Conservation (phyloP, 2,797 vertebrate species). For the Melanotaenia boesemani region DNA sequence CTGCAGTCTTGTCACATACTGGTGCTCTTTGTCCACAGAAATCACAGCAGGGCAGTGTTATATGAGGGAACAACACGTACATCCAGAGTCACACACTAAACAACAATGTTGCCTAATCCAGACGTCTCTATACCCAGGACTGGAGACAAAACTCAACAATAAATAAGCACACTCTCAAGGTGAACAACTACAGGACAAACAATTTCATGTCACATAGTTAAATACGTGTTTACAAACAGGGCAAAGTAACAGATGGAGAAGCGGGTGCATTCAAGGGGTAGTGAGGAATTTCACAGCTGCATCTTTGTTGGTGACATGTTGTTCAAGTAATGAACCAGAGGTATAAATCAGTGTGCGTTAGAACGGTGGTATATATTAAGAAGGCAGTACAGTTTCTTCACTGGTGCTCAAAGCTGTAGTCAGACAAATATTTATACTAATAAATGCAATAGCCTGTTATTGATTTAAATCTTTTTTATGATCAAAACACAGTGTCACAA, state of each 20-base stretch:
- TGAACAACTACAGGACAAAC: background rate
- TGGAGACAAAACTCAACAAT: background rate
- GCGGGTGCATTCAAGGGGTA: slow-evolving; percentile 37
- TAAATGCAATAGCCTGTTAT: too few relatives aligned
- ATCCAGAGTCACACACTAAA: slow-evolving; percentile 57
- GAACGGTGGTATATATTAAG: slow-evolving; percentile 35
- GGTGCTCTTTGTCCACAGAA: slow-evolving; percentile 72
- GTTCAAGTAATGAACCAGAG: slow-evolving; percentile 38
- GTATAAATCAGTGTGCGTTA: slow-evolving; percentile 39
- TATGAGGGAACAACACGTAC: slow-evolving; percentile 52
- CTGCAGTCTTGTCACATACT: slow-evolving; percentile 81
- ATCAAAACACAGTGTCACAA: background rate
- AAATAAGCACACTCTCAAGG: background rate
- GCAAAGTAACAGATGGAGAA: slow-evolving; percentile 19
- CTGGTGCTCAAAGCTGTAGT: slow-evolving; percentile 3
- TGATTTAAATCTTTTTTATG: background rate
- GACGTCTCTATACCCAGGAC: slow-evolving; percentile 4
- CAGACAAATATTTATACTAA: background rate
- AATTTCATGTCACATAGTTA: background rate
- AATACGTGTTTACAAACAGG: slow-evolving; percentile 22
- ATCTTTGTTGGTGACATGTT: slow-evolving; percentile 32
- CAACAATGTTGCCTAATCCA: slow-evolving; percentile 25
- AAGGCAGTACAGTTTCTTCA: slow-evolving; percentile 25
- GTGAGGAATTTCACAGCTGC: slow-evolving; percentile 67
- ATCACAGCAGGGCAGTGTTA: slow-evolving; percentile 56